Conservation (phyloP, 2,113 vertebrate genomes). For the Tragelaphus buxtoni region DNA sequence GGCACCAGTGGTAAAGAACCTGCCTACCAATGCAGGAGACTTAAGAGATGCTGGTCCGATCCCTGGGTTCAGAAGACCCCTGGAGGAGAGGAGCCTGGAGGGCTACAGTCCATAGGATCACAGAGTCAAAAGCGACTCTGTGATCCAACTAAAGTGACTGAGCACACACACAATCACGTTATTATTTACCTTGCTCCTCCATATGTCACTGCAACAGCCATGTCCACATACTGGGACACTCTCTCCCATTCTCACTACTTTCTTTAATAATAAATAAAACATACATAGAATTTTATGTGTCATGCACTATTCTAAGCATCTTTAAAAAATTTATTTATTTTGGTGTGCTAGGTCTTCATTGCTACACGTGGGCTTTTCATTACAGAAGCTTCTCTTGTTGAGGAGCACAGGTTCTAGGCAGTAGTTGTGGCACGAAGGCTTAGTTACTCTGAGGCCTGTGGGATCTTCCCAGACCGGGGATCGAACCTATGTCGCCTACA, state of each 20-base stretch:
- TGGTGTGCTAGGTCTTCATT: not conserved
- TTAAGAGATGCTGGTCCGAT: not conserved
- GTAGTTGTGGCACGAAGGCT: not conserved
- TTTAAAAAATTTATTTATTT: not conserved
- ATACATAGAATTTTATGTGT: not conserved
- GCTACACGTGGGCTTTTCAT: not conserved
- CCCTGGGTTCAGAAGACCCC: not conserved
- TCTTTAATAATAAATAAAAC: not conserved
- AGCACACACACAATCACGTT: not conserved
- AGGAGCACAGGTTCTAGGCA: not conserved
- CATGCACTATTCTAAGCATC: not conserved
- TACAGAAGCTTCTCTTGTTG: not conserved
- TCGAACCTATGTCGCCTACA: not conserved
- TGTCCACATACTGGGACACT: not conserved
- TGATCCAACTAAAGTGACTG: not conserved
- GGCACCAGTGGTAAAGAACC: not conserved
- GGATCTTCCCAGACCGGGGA: not conserved
- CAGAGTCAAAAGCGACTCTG: not conserved
- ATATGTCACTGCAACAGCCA: not conserved
- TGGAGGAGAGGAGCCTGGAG: not conserved
- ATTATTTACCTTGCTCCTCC: not conserved
- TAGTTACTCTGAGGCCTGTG: not conserved
- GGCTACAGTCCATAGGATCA: not conserved
- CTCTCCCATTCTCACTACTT: not conserved
- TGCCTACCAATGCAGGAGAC: not conserved